A percentile compares a stretch with the other conserved stretches of the same genome.
Conservation (phyloP, 2,113 vertebrate genomes). For the Heptranchias perlo region DNA sequence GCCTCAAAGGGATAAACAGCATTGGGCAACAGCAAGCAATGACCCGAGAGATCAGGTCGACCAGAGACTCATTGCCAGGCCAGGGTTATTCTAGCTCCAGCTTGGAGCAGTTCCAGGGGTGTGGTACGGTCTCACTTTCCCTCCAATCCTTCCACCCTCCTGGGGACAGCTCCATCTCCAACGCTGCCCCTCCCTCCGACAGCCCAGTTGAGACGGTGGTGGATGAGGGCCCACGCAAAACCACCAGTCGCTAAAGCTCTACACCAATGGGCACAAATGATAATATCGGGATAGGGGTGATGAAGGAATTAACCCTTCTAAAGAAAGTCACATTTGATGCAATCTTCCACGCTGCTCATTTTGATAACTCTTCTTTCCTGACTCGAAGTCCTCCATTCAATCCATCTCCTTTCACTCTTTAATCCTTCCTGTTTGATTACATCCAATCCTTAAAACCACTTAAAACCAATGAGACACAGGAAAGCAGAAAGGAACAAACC, state of each 20-base stretch:
- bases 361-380: not conserved
- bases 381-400: not conserved
- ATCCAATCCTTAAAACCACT: not conserved
- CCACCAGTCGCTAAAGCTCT: not conserved
- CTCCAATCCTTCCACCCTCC: not conserved
- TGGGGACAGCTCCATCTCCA: not conserved
- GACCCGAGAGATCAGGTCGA: not conserved
- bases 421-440: not conserved
- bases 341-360: not conserved
- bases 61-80: not conserved
- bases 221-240: not conserved
- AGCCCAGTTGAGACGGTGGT: not conserved
- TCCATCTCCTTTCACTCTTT: not conserved
- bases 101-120: not conserved
- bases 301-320: not conserved
- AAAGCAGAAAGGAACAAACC: too few species aligned
- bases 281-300: not conserved
- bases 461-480: too few species aligned
- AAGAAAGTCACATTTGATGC: not conserved
- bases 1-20: not conserved
- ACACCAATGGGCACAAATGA: not conserved
- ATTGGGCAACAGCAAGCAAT: not conserved
- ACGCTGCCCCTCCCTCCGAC: not conserved
- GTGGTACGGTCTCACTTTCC: not conserved
- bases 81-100: not conserved